Evolutionary conservation across 2,113 vertebrate genomes (phyloP).

Genomic region (Tiliqua scincoides): DNA sequence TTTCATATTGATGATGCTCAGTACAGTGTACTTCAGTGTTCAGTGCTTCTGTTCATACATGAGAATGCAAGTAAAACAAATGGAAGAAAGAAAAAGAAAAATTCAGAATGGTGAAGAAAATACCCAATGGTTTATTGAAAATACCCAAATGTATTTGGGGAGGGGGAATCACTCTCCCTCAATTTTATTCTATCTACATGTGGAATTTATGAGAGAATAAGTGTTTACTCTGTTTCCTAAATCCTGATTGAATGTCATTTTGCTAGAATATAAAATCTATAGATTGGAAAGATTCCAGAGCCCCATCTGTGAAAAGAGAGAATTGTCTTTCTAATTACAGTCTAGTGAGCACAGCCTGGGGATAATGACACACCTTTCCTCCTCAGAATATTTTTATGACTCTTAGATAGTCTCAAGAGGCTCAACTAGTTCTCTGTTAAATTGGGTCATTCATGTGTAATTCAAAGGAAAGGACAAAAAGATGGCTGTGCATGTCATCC

Average conservation of each 20-base stretch:
- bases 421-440: slow-evolving; percentile 44
- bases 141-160: not conserved
- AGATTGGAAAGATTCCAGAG: slow-evolving; percentile 70
- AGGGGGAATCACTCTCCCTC: not conserved
- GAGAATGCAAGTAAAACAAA: not conserved
- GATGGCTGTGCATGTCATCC: not conserved
- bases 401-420: slow-evolving; percentile 59
- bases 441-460: slow-evolving; percentile 44
- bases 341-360: slow-evolving; percentile 31
- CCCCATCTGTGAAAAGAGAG: slow-evolving; percentile 69
- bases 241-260: slow-evolving; percentile 31
- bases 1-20: not conserved
- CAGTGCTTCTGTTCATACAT: not conserved
- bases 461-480: slow-evolving; percentile 50
- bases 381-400: slow-evolving; percentile 70
- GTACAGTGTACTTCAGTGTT: not conserved
- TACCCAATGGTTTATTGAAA: not conserved
- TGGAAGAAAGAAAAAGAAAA: not conserved
- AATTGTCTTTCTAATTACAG: slow-evolving; percentile 67
- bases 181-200: not conserved
- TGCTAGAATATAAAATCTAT: slow-evolving; percentile 31
- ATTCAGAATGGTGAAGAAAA: not conserved
- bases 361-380: slow-evolving; percentile 60
- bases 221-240: not conserved
- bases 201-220: not conserved